Evolutionary conservation across 2,888 invertebrate species (phyloP), one percentile per base, ranked within the genome.

Genomic region (Troides oblongomaculatus): DNA sequence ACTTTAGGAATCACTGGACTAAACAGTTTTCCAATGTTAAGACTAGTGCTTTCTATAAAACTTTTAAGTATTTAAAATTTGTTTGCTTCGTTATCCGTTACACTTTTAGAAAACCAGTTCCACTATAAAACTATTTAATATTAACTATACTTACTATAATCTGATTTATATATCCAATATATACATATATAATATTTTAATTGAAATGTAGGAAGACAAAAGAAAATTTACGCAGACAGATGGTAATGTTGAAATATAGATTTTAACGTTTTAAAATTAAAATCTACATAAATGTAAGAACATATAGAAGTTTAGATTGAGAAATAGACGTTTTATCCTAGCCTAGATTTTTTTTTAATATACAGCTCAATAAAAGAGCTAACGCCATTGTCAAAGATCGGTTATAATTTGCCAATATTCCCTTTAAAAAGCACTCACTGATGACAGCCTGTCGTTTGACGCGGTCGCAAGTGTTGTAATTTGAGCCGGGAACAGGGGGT

Each of bases 391-490:
- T 46, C 14, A 46, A 46, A 46, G 46, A 4, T 17, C 43, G 7
- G 43, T 8, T 10, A 43, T 10, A 12, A 8, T 43, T 10, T 43
- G 43, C 8, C 43, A 14, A 46, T 14, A 3, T 46, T 46, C 3
- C 46, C 46, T 46, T 46, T 14, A 46, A 46, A 46, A 46, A 46
- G 14, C 53, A 95, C 97, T 97, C 95, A 97, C 97, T 97, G 94
- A 97, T 96, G 80, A 96, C 96, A 90, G 96, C 97, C 95, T 97
- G 97, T 93, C 97, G 95, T 94, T 97, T 97, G 93, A 97, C 97
- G 82, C 97, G 94, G 92, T 98, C 97, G 90, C 97, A 97, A 46
- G 97, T 98, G 88, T 97, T 97, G 93, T 97, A 97, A 92, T 97
- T 97, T 68, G 97, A 97, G 77, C 97, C 97, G 68, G 97, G 97